These are phyloP conservation scores for Erythrocercus mccallii DNA, from an alignment of 2,113 vertebrate genomes.

Conservation along the genomic window DNA sequence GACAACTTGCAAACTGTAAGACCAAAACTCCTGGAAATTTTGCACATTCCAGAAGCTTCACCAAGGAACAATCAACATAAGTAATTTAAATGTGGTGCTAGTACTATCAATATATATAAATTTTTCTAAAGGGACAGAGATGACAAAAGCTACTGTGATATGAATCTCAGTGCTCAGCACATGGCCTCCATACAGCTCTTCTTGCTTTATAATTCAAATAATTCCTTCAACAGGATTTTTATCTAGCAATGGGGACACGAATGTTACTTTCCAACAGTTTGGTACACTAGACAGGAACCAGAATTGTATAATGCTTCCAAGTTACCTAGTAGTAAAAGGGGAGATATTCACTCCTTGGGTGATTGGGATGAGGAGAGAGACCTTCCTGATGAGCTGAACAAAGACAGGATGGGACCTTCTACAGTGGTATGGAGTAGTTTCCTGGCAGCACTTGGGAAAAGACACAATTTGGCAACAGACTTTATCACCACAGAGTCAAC, in stretches of 20 bases:
- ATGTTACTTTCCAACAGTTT: neutral
- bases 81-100: neutral
- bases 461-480: neutral
- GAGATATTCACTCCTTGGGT: neutral
- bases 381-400: neutral
- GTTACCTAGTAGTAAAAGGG: neutral
- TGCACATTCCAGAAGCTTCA: neutral
- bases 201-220: neutral
- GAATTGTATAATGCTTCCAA: neutral
- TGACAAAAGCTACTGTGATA: neutral
- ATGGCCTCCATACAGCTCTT: neutral
- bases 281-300: neutral
- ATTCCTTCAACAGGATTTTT: neutral
- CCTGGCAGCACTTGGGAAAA: neutral
- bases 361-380: neutral
- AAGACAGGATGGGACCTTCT: neutral
- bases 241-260: neutral
- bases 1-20: neutral
- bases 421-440: neutral
- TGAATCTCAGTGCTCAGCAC: accelerated
- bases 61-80: neutral
- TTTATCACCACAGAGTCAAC: neutral
- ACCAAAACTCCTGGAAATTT: neutral
- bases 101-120: neutral
- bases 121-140: neutral